phyloP scores from a whole-genome alignment of 64 coral and sea anemone species.

The Pachyseris speciosa region DNA sequence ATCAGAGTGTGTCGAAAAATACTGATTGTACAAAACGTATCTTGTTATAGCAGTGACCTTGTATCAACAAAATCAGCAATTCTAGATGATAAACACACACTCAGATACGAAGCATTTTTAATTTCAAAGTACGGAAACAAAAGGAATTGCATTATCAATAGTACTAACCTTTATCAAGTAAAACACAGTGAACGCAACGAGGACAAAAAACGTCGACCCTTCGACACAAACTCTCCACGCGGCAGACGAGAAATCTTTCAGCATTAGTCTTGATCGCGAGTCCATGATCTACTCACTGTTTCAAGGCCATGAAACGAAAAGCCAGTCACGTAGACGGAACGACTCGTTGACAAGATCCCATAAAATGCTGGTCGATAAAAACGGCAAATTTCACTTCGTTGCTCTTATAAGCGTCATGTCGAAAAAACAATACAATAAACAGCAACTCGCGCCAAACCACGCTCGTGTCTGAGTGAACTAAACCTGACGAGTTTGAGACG shows the following conservation, averaged over 20 bases:
- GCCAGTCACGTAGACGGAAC: neutral
- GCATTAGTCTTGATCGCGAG: neutral
- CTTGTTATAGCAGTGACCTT: no score
- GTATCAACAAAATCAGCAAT: neutral
- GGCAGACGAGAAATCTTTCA: neutral
- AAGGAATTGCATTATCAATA: neutral
- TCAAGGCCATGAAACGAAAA: neutral
- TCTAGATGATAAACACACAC: no score
- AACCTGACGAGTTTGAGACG: neutral
- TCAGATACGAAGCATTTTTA: neutral
- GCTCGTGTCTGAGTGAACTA: neutral
- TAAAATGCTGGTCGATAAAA: neutral
- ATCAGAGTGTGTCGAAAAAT: no score
- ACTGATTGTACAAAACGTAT: no score
- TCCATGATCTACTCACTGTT: neutral
- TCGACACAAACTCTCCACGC: conserved; percentile 7
- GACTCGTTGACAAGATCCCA: neutral
- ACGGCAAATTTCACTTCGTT: neutral
- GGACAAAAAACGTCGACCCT: neutral
- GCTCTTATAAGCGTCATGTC: neutral
- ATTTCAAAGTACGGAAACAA: no score
- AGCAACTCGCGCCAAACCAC: neutral
- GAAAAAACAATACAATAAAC: neutral
- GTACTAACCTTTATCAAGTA: neutral
- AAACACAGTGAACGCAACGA: neutral